Evolutionary conservation across 2,888 invertebrate genomes (phyloP), one percentile per base, ranked within the genome.

Genomic region (Dicranocentrus wangi): DNA sequence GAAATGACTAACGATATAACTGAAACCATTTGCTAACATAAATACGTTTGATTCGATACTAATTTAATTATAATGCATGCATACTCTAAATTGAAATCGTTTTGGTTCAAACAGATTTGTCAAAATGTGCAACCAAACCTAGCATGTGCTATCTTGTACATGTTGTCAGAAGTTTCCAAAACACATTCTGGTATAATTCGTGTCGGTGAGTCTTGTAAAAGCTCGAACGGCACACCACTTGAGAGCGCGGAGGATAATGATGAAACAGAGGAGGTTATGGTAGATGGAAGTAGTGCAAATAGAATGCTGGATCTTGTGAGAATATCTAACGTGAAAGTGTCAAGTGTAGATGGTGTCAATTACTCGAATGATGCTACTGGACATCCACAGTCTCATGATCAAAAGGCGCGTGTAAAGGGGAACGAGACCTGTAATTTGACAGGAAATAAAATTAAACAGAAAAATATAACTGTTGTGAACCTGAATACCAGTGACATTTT

Each of bases 131-230:
- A 93, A 15, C 92, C 96, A 0, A 92, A 93, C 70, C 93, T 97
- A 88, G 91, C 93, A 0, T 95, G 96, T 87, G 97, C 95, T 7
- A 92, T 94, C 86, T 89, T 98, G 63, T 94, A 94, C 87, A 88
- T 96, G 27, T 90, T 96, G 51, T 93, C 94, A 0, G 94, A 96
- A 80, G 82, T 85, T 23, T 53, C 82, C 7, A 86, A 85, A 79
- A 70, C 76, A 7, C 85, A 86, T 51, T 17, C 53, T 15, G 80
- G 69, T 5, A 83, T 82, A 47, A 53, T 86, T 25, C 61, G 70
- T 25, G n/a, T 84, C 19, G 85, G 86, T 27, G 68, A 69, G n/a
- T n/a, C n/a, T n/a, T n/a, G n/a, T n/a, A n/a, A n/a, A n/a, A n/a
- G n/a, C 43, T 8, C 15, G 2, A 8, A n/a, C 43, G 2, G 51